Evolutionary conservation across 2,113 vertebrate species (phyloP).

Genomic region (Laticauda laticaudata): DNA sequence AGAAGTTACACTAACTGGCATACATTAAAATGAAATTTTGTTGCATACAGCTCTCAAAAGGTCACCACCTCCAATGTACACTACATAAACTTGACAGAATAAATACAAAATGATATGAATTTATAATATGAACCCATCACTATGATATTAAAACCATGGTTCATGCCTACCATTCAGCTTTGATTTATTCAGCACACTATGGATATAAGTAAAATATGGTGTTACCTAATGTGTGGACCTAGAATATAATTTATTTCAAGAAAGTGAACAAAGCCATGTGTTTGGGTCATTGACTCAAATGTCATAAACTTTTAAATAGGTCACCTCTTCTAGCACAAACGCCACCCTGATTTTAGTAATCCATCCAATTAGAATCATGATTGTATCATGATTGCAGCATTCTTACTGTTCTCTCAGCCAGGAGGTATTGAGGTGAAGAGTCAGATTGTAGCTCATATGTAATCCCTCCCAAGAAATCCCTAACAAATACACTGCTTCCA

Average conservation of each 20-base stretch:
- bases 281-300: neutral
- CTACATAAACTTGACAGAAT: no score
- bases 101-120: no score
- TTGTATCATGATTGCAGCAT: conserved; percentile 9
- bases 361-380: neutral
- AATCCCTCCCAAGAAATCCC: neutral
- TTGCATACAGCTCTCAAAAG: no score
- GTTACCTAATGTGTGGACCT: neutral
- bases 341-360: conserved; percentile 16
- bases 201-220: neutral
- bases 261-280: neutral
- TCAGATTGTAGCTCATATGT: conserved; percentile 12
- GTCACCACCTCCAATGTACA: no score
- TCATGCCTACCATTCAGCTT: neutral
- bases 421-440: neutral
- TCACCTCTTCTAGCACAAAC: neutral
- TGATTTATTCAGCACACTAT: neutral
- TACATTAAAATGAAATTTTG: no score
- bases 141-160: neutral
- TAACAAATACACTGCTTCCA: neutral
- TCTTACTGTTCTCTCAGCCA: neutral
- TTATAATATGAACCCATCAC: neutral
- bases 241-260: neutral
- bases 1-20: no score
- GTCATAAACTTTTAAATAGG: neutral